Evolutionary conservation across 2,113 vertebrate genomes (phyloP), one percentile per base, ranked within the genome.

Genomic region (Tiliqua scincoides): DNA sequence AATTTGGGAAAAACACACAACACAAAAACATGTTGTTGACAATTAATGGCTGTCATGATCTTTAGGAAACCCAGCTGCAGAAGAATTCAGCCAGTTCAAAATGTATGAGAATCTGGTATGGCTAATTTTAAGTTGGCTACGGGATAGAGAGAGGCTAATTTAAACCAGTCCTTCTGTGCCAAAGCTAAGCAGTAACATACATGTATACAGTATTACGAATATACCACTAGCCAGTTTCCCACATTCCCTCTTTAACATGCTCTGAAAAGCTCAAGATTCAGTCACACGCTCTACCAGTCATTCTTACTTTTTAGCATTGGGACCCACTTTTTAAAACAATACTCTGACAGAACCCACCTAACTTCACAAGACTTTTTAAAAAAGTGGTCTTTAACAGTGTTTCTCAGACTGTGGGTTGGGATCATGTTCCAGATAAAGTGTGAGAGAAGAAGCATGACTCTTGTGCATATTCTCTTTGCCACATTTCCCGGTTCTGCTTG

Each of bases 41-140:
- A 57, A 76, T 43, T 67, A 23, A 54, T 15, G 11, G 27, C 5
- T 83, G 54, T 43, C 43, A 68, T 85, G 37, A 57, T 77, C 74
- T 40, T 25, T 85, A 5, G 3, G 65, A 57, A 68, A 48, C 21
- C 32, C 23, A 40, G 65, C 65, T 70, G 8, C 32, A 79, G 21
- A 40, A 71, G 37, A 79, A 79, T 85, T 79, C 65, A 70, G 54
- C 27, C 63, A n/a, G 23, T 68, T 18, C 32, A 85, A 79, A 43
- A 37, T 9, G 57, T 40, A 20, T 35, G 32, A 78, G 63, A n/a
- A n/a, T n/a, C n/a, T n/a, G n/a, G n/a, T 65, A 79, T 35, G 35
- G 40, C 37, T 84, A 71, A 71, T 85, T 79, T 79, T 71, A 71
- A 78, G 43, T 76, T 75, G 72, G 40, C 27, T 65, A 32, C 35